Evolutionary conservation across 1,140 invertebrate genomes (phyloP), one percentile per base, ranked within the genome.

Genomic region (Nebria ingens): DNA sequence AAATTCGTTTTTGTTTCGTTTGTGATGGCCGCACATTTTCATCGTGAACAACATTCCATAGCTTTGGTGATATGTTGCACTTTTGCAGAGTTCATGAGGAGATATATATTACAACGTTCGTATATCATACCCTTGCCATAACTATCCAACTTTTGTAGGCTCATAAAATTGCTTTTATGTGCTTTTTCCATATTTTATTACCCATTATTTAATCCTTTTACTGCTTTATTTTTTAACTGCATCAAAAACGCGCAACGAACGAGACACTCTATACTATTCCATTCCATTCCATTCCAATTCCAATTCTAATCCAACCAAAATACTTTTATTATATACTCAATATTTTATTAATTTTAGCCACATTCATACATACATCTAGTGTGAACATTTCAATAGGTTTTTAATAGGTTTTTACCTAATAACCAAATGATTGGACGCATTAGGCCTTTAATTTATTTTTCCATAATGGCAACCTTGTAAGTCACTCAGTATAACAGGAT

Each of bases 111-210:
- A 51, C 50, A 22, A 4, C 50, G 50, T 21, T 51, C 50, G 50
- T 51, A 51, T 51, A 51, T 51, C 50, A 51, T 51, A 12, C 50
- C 19, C 50, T 22, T 21, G 19, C 19, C 50, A 22, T 21, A 22
- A 22, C 50, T 51, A 51, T 51, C 50, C 21, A 51, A 51, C 50
- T 51, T 51, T 51, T 51, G 50, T 51, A 22, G 50, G 19, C 50
- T 9, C 50, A 22, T 51, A 51, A 51, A 51, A 51, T 51, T 20
- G 19, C 50, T 51, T 51, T 51, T 51, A 51, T 51, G 50, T 22
- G 50, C 50, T 51, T 51, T 51, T 51, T 51, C 50, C 50, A 51
- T 51, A 51, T 51, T 51, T 51, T 51, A 51, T 51, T 21, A 21
- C 50, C 50, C 40, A 45, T 45, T 45, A 45, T 51, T 51, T 51